Evolutionary conservation across 2,113 vertebrate genomes (phyloP).

Genomic region (Prunella himalayana): DNA sequence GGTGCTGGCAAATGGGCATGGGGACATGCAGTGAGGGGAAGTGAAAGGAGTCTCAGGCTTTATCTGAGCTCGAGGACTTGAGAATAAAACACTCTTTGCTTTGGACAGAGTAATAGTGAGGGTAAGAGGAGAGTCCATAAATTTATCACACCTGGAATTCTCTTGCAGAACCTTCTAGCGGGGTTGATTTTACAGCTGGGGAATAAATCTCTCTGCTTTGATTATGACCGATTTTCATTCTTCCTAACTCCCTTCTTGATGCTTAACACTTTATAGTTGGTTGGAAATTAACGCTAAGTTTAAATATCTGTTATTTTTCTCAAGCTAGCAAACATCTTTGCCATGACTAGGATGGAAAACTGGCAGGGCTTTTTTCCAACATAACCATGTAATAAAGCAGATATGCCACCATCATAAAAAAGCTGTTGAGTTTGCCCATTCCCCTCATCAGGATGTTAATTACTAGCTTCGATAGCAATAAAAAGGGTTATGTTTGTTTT

Average conservation of each 20-base stretch:
- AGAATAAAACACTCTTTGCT: background rate
- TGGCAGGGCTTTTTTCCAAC: background rate
- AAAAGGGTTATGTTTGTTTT: background rate
- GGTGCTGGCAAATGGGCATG: background rate
- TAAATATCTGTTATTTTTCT: background rate
- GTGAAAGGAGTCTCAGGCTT: slow-evolving; percentile 16
- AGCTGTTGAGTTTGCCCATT: background rate
- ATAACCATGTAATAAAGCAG: background rate
- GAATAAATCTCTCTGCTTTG: background rate
- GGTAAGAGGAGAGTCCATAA: background rate
- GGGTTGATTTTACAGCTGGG: background rate
- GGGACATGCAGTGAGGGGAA: background rate
- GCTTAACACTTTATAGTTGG: background rate
- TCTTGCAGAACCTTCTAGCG: background rate
- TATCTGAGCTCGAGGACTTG: slow-evolving; percentile 17
- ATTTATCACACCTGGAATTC: background rate
- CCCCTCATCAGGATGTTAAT: background rate
- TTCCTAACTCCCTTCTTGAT: background rate
- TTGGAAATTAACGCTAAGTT: background rate
- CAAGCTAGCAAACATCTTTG: background rate
- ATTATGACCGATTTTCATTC: background rate
- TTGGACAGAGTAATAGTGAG: slow-evolving; percentile 4
- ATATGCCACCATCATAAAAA: background rate
- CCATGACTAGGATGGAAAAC: background rate
- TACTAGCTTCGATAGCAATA: background rate